These are phyloP conservation scores for Drosophila mojavensis DNA, from an alignment of 1,140 invertebrate species.

Conservation along the genomic window DNA sequence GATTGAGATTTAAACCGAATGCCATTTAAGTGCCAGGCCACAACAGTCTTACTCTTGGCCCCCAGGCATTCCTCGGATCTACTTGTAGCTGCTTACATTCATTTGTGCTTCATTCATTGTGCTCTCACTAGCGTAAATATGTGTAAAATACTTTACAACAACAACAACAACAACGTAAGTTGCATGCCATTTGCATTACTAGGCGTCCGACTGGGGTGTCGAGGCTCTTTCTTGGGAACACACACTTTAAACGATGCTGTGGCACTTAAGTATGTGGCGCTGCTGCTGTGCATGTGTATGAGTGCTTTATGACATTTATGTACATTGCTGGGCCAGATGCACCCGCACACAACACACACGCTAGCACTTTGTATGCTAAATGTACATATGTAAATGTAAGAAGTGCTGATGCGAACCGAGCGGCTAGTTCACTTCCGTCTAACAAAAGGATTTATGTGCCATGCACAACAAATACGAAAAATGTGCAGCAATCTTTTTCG, in stretches of 20 bases:
- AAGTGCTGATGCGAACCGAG: conserved; percentile 26
- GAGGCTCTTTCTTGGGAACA: conserved; percentile 4
- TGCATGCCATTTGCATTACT: conserved; percentile 30
- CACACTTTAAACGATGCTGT: conserved; percentile 16
- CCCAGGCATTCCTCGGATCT: conserved; percentile 29
- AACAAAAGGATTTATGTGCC: conserved; percentile 75
- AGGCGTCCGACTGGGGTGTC: conserved; percentile 10
- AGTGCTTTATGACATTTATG: conserved; percentile 65
- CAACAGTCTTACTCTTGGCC: conserved; percentile 10
- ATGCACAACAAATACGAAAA: conserved; percentile 67
- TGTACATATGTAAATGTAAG: conserved; percentile 25
- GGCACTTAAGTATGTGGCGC: conserved; percentile 15
- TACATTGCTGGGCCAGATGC: conserved; percentile 67
- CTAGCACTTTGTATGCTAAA: background rate
- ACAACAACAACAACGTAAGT: conserved; percentile 22
- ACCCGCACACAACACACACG: conserved; percentile 31
- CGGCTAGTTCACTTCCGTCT: conserved; percentile 24
- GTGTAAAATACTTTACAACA: conserved; percentile 34
- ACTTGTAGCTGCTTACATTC: conserved; percentile 30
- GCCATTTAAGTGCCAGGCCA: conserved; percentile 61
- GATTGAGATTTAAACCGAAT: conserved; percentile 70
- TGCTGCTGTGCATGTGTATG: conserved; percentile 25
- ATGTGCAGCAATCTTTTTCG: conserved; percentile 31
- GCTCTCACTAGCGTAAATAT: conserved; percentile 44
- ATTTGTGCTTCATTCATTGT: conserved; percentile 46